phyloP scores from a whole-genome alignment of 2,797 vertebrate genomes.

The Fistularia tabacaria region DNA sequence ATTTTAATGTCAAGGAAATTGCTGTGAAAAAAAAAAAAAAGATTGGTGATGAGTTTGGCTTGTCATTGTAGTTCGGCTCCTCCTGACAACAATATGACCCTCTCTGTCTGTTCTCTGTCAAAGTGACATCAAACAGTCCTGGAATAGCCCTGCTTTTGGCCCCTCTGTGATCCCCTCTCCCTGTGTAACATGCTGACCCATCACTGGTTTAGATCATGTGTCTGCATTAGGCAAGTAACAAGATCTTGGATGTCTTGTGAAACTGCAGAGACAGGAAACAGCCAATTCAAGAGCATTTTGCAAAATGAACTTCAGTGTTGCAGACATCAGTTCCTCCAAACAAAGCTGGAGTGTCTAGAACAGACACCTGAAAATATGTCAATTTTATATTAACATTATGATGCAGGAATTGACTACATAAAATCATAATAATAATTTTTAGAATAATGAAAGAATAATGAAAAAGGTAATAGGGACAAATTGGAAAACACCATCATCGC shows the following conservation, averaged over 20 bases:
- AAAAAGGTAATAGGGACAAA: too few species aligned
- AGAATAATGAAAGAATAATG: too few species aligned
- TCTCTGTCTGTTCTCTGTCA: conserved; percentile 71
- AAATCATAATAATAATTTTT: too few species aligned
- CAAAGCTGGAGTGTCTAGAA: conserved; percentile 32
- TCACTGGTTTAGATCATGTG: conserved; percentile 47
- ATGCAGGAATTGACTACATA: too few species aligned
- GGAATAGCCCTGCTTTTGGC: conserved; percentile 34
- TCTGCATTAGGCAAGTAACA: conserved; percentile 49
- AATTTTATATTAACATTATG: too few species aligned
- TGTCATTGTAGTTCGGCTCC: conserved; percentile 47
- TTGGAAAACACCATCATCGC: too few species aligned
- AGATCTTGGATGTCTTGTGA: conserved; percentile 54
- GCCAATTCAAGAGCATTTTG: conserved; percentile 13
- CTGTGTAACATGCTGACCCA: conserved; percentile 32
- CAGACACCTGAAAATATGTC: too few species aligned
- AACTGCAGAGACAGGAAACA: conserved; percentile 28
- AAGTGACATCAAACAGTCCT: conserved; percentile 64
- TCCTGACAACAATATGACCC: conserved; percentile 61
- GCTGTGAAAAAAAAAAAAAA: background rate
- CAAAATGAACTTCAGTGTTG: conserved; percentile 16
- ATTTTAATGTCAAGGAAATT: background rate
- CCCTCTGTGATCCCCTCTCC: conserved; percentile 46
- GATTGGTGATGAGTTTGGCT: conserved; percentile 12
- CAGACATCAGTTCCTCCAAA: conserved; percentile 28